These are phyloP conservation scores for Istiophorus platypterus DNA, from an alignment of 2,113 vertebrate species.

Conservation along the genomic window DNA sequence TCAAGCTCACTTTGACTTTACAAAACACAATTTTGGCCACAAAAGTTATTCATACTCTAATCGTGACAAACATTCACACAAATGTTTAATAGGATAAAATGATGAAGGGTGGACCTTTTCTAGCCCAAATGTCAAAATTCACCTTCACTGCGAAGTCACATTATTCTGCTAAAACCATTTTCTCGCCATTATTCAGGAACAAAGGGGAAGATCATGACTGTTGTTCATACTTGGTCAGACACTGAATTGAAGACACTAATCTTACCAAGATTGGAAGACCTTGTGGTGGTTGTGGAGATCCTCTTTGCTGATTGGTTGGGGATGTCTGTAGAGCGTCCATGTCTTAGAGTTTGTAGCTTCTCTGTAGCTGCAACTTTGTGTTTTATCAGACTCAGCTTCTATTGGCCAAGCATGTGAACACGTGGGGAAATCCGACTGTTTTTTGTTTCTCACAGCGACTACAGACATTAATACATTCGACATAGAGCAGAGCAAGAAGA, in stretches of 20 bases:
- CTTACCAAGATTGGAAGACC: no score
- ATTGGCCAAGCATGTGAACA: no score
- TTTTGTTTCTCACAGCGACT: no score
- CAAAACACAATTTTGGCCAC: neutral
- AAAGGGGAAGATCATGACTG: neutral
- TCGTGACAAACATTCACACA: neutral
- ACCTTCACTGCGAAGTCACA: neutral
- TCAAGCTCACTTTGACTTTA: neutral
- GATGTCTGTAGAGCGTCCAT: no score
- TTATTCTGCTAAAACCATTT: neutral
- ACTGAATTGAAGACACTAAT: no score
- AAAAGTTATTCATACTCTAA: neutral
- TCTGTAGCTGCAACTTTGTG: no score
- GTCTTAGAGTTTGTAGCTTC: no score
- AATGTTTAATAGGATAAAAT: neutral
- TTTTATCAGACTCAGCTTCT: no score
- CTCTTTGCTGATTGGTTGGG: neutral
- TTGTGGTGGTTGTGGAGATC: neutral
- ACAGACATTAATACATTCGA: no score
- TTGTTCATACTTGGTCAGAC: neutral
- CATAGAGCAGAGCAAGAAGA: no score
- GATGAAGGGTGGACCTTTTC: neutral
- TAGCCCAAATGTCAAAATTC: neutral
- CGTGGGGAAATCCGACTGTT: no score
- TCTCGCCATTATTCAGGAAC: neutral